Evolutionary conservation across 2,888 invertebrate genomes (phyloP), one percentile per base, ranked within the genome.

Genomic region (Diaperis boleti): DNA sequence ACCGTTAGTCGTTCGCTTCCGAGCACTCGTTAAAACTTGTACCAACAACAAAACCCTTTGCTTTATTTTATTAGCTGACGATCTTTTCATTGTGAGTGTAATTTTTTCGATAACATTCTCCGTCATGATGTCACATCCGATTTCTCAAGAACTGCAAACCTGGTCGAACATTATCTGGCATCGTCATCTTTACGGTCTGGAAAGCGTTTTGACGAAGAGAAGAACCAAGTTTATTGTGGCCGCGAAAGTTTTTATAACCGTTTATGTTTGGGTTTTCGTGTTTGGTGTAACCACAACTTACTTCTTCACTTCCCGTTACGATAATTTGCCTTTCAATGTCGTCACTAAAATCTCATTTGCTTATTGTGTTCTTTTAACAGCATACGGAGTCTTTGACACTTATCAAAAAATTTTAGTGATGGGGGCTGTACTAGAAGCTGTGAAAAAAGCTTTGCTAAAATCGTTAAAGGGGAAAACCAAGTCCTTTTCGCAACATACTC

Each of bases 361-460:
- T 26, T 2, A 5, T 5, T n/a, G 6, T n/a, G 26, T 26, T 5
- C 1, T 26, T 26, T 26, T 5, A 5, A 26, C n/a, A n/a, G 1
- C n/a, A n/a, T 26, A 3, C 26, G 26, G 26, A 2, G n/a, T 26
- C 8, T 1, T 44, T 3, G 44, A 44, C 1, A 10, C 22, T 44
- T 22, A 20, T 11, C 44, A 20, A 7, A 44, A 20, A 20, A 22
- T 44, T 20, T 2, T 44, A n/a, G n/a, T 44, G n/a, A 13, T 44
- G 18, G 44, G 44, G 6, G 44, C 18, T n/a, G 10, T 44, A 3
- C 10, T 22, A 3, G 44, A 44, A 11, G 1, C 22, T 2, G 20
- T 44, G 11, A 44, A 44, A 44, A 44, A 11, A 15, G 3, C 44
- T 13, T 13, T 44, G 10, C 6, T 10, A 3, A 20, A 22, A 18